phyloP scores from a whole-genome alignment of 1,140 invertebrate genomes.

The Hestina assimilis region DNA sequence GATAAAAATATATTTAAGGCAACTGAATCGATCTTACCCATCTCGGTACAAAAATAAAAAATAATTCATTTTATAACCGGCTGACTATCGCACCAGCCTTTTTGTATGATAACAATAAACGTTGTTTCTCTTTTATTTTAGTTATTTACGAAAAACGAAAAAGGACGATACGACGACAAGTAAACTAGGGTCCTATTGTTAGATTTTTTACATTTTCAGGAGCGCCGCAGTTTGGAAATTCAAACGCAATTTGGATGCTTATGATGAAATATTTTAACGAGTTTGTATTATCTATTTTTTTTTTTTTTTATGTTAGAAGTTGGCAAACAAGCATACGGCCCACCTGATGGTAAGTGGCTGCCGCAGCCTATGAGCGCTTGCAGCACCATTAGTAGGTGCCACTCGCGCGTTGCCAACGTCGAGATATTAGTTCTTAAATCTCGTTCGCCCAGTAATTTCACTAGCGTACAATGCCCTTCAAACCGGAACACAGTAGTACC shows the following conservation, averaged over 20 bases:
- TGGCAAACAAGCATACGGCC: too few species aligned
- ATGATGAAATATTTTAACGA: conserved; percentile 12
- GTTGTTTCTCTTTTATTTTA: conserved; percentile 31
- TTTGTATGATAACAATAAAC: conserved; percentile 53
- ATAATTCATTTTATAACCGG: conserved; percentile 45
- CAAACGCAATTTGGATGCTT: conserved; percentile 2
- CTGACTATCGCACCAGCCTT: conserved; percentile 30
- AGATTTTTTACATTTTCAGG: neutral
- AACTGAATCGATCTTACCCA: conserved; percentile 29
- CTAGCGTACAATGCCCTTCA: too few species aligned
- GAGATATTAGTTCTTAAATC: too few species aligned
- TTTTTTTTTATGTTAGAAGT: too few species aligned
- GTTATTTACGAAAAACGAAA: conserved; percentile 21
- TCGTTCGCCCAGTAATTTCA: too few species aligned
- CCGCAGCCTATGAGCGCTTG: too few species aligned
- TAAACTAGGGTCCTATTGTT: conserved; percentile 14
- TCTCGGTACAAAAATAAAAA: conserved; percentile 30
- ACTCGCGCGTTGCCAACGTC: too few species aligned
- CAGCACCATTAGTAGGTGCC: too few species aligned
- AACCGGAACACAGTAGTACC: too few species aligned
- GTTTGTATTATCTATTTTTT: neutral
- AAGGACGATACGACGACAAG: conserved; percentile 8
- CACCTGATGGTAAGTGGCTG: too few species aligned
- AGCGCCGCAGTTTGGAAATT: conserved; percentile 11
- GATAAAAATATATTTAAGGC: conserved; percentile 43